Evolutionary conservation across 2,113 vertebrate species (phyloP).

Genomic region (Copsychus sechellarum): DNA sequence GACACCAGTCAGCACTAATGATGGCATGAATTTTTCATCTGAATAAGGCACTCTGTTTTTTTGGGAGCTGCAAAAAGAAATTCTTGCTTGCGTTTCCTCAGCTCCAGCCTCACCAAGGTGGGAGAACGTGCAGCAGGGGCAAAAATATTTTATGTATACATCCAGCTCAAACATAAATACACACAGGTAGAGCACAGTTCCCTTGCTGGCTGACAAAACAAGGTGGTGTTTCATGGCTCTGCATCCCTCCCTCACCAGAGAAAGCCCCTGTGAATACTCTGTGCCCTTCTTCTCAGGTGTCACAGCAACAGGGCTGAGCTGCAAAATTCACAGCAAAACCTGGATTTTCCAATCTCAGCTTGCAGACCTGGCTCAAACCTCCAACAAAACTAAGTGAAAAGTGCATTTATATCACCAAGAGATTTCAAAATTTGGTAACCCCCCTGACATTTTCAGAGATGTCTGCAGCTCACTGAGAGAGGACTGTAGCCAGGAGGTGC

Average conservation of each 20-base stretch:
- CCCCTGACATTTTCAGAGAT: not conserved
- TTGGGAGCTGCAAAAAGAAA: not conserved
- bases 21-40: not conserved
- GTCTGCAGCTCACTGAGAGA: not conserved
- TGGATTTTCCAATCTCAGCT: not conserved
- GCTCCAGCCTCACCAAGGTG: not conserved
- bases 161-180: not conserved
- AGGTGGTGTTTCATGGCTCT: not conserved
- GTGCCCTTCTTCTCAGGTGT: not conserved
- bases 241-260: not conserved
- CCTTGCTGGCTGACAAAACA: not conserved
- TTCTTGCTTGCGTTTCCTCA: not conserved
- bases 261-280: not conserved
- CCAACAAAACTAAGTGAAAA: not conserved
- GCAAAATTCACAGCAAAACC: not conserved
- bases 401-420: not conserved
- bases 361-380: not conserved
- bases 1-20: not conserved
- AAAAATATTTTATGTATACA: not conserved
- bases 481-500: not conserved
- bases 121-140: not conserved
- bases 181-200: not conserved
- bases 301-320: not conserved
- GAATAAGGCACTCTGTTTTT: not conserved
- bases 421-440: not conserved